Evolutionary conservation across 2,113 vertebrate genomes (phyloP).

Genomic region (Steatornis caripensis): DNA sequence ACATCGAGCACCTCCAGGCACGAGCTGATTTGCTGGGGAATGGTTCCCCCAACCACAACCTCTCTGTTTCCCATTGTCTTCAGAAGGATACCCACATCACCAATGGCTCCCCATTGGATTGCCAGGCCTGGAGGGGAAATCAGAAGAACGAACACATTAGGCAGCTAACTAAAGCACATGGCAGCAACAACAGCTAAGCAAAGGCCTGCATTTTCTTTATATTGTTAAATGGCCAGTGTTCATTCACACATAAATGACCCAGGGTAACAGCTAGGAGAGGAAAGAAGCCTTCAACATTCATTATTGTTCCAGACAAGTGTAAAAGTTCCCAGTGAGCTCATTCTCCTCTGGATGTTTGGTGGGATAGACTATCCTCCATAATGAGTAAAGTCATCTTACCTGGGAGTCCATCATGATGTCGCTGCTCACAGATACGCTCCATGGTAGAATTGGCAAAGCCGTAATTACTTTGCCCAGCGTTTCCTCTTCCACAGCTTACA

Average conservation of each 20-base stretch:
- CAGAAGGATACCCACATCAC: slow-evolving; percentile 90
- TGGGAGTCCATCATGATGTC: slow-evolving; percentile 80
- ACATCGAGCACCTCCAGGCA: slow-evolving; percentile 90
- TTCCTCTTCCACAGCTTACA: slow-evolving; percentile 93
- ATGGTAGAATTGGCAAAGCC: slow-evolving; percentile 96
- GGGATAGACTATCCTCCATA: neutral
- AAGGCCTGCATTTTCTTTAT: neutral
- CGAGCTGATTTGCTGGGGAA: slow-evolving; percentile 88
- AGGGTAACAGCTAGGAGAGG: neutral
- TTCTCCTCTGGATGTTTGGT: neutral
- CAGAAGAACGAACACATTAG: neutral
- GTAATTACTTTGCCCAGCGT: slow-evolving; percentile 92
- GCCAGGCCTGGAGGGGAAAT: slow-evolving; percentile 76
- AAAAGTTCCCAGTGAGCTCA: neutral
- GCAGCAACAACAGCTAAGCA: neutral
- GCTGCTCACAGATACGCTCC: slow-evolving; percentile 94
- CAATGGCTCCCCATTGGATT: slow-evolving; percentile 94
- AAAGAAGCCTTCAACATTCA: neutral
- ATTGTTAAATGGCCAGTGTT: neutral
- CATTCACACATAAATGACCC: neutral
- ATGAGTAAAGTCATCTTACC: slow-evolving; percentile 22
- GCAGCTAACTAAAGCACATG: neutral
- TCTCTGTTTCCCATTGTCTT: slow-evolving; percentile 84
- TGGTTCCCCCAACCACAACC: slow-evolving; percentile 82
- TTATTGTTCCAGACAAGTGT: neutral